phyloP scores from a whole-genome alignment of 2,113 vertebrate genomes.

The Myocastor coypus region DNA sequence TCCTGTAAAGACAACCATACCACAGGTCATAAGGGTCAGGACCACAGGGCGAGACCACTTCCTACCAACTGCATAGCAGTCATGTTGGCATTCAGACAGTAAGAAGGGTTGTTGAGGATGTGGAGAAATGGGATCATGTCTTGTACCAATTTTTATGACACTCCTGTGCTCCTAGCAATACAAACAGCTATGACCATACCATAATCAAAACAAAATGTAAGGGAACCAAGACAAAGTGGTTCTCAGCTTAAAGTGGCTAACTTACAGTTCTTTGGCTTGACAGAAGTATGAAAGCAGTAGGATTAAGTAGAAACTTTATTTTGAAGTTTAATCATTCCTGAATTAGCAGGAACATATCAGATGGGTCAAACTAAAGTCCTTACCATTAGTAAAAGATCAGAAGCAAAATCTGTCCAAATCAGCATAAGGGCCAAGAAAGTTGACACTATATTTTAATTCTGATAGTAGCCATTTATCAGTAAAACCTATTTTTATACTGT shows the following conservation, averaged over 20 bases:
- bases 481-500: neutral
- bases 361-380: neutral
- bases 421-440: neutral
- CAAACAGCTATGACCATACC: neutral
- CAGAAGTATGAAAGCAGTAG: neutral
- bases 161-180: neutral
- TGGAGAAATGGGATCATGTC: neutral
- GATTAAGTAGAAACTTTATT: neutral
- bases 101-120: neutral
- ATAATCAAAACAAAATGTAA: neutral
- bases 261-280: neutral
- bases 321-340: neutral
- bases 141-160: neutral
- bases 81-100: neutral
- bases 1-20: neutral
- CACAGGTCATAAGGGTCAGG: neutral
- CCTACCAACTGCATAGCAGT: neutral
- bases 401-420: neutral
- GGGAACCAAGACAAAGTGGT: neutral
- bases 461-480: neutral
- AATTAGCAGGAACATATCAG: neutral
- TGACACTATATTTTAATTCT: neutral
- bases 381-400: neutral
- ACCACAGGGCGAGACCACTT: neutral
- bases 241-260: too few relatives aligned